These are phyloP conservation scores for Xestia c-nigrum DNA, from an alignment of 2,888 invertebrate species.

Conservation along the genomic window DNA sequence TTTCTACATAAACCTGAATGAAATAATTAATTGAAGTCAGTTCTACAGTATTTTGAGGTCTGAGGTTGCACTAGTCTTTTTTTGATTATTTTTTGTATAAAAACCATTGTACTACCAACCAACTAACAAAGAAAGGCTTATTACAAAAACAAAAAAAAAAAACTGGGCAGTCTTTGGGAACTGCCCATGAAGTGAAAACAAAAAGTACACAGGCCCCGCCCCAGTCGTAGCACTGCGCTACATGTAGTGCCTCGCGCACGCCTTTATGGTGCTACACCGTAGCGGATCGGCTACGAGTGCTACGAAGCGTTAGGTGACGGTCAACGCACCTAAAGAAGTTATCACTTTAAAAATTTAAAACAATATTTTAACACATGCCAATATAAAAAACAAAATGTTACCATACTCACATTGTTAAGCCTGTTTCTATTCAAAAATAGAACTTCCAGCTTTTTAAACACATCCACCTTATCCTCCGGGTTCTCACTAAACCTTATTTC, in stretches of 20 bases:
- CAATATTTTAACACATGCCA: not conserved
- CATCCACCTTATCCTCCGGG: conserved; percentile 88
- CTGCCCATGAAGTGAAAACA: too few relatives aligned
- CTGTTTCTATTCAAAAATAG: conserved; percentile 94
- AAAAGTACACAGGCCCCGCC: too few relatives aligned
- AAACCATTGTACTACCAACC: not conserved
- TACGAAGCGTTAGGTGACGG: too few relatives aligned
- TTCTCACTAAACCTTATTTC: conserved; percentile 90
- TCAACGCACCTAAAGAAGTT: too few relatives aligned
- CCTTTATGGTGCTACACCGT: too few relatives aligned
- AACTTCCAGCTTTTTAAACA: conserved; percentile 93
- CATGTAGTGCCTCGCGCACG: too few relatives aligned
- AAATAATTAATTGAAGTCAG: not conserved
- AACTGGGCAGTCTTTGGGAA: too few relatives aligned
- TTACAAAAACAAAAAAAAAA: not conserved
- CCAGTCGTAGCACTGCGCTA: too few relatives aligned
- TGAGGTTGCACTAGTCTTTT: not conserved
- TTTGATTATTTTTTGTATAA: not conserved
- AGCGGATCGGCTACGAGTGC: too few relatives aligned
- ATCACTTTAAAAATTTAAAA: not conserved
- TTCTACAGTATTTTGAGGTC: not conserved
- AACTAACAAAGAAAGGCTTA: not conserved
- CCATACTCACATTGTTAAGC: conserved; percentile 93
- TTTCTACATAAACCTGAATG: not conserved
- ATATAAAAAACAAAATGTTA: conserved; percentile 2